Evolutionary conservation across 2,888 invertebrate species (phyloP), one percentile per base, ranked within the genome.

Genomic region (Leucozona laternaria): DNA sequence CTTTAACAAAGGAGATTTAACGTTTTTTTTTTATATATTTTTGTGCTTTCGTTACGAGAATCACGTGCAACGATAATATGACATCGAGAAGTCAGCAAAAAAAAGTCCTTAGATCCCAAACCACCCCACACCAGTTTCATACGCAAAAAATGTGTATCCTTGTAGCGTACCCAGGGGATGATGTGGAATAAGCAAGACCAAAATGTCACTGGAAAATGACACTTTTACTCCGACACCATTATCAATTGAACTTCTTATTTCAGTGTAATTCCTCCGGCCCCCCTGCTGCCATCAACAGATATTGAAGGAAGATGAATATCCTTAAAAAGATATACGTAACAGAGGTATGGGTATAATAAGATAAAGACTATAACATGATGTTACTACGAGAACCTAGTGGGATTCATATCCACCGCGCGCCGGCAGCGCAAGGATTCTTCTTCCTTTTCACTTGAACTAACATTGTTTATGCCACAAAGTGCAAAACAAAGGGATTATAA

Each of bases 391-490:
- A 57, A 57, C 31, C 57, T 55, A 22, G 11, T 58, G 20, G 37
- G 34, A 37, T 0, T 20, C 48, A 3, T 20, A 15, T 17, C 11
- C 31, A 55, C 7, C 22, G 40, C 5, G 31, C 17, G 5, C 40
- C 2, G 22, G 20, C 45, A 60, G 68, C 68, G 48, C 79, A 83
- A 55, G 75, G 75, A 75, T 79, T 76, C 79, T 20, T 40, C 37
- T 40, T 45, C 20, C 13, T 43, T 53, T 68, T 53, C 81, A 73
- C 72, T 81, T 80, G 81, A 77, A 85, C 81, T 78, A 85, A 85
- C 85, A 81, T 77, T 85, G 80, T 85, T 85, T 81, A 62, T 81
- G 81, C 48, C 81, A 81, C 73, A 81, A 79, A 84, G 84, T 76
- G 71, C 79, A 79, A 85, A 85, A 81, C 77, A 81, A 85, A 73